phyloP scores from a whole-genome alignment of 2,797 vertebrate genomes.

The Lithobates pipiens region DNA sequence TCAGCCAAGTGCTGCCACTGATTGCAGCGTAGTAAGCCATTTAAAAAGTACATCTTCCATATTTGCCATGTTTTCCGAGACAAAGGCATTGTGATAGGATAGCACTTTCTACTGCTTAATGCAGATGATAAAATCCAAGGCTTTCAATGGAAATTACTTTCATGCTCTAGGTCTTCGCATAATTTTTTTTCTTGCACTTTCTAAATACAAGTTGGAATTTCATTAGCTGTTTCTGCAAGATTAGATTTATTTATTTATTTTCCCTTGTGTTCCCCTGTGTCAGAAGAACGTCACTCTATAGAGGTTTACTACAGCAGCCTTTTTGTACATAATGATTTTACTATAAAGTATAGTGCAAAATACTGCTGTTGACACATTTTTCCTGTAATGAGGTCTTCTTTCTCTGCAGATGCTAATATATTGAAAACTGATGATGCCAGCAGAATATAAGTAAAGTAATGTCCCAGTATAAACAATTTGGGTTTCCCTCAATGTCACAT shows the following conservation, averaged over 20 bases:
- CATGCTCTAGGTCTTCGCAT: background rate
- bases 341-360: background rate
- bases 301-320: background rate
- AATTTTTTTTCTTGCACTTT: constrained; percentile 28
- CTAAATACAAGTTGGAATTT: background rate
- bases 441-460: background rate
- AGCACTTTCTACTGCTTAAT: background rate
- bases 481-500: no score
- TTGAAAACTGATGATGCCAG: constrained; percentile 4
- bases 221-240: constrained; percentile 7
- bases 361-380: constrained; percentile 5
- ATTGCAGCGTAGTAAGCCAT: constrained; percentile 7
- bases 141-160: constrained; percentile 33
- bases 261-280: background rate
- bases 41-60: constrained; percentile 8
- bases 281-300: background rate
- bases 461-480: no score
- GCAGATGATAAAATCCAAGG: constrained; percentile 30
- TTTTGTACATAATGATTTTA: constrained; percentile 8
- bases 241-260: background rate
- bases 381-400: constrained; percentile 4
- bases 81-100: background rate
- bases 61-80: background rate
- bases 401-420: background rate
- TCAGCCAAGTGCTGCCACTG: background rate